Base-by-base conservation (phyloP, 2,113 vertebrate genomes). In the Varanus komodoensis region DNA sequence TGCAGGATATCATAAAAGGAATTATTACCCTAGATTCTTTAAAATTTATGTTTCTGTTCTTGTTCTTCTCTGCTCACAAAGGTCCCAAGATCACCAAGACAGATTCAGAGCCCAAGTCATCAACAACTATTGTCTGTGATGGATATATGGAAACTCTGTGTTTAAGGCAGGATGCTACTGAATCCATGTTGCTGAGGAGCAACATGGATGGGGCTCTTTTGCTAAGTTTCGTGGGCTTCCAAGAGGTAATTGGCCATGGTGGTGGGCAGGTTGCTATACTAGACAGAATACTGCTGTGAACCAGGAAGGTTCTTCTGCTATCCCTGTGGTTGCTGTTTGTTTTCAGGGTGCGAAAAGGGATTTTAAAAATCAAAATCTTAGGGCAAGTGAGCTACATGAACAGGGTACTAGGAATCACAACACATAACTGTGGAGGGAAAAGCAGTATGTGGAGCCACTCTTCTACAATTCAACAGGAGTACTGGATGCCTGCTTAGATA, bases 401-500 rank as follows among this genome's bases (percentile, higher is more conserved):
- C 15, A 32, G 50, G 8, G 19, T 38, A 2, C 52, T 6, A 44
- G 23, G 6, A 19, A 50, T 75, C 29, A 23, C 54, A 77, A 14
- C 34, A 64, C 14, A 64, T 27, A 64, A 8, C 14, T 77, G 32
- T 67, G 38, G 38, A 7, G 44, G 57, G 38, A 68, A 38, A 50
- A 64, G 67, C 32, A 78, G 17, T 52, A 27, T 2, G 29, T 78
- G 34, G 12, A 64, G 23, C 27, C 1, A 0, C 25, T 17, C 7
- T 71, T 27, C 6, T 0, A 2, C 75, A 64, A 73, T 21, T 67
- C 67, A 77, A 84, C 84, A 9, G 1, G 15, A 86, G 54, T 8
- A 87, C 88, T 69, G 61, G 75, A 69, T 84, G 71, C 73, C 57
- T 78, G 8, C 61, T 92, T 87, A 90, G 91, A 71, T 44, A 89